These are phyloP conservation scores for Pollachius pollachius DNA, from an alignment of 2,113 vertebrate genomes.

Conservation along the genomic window DNA sequence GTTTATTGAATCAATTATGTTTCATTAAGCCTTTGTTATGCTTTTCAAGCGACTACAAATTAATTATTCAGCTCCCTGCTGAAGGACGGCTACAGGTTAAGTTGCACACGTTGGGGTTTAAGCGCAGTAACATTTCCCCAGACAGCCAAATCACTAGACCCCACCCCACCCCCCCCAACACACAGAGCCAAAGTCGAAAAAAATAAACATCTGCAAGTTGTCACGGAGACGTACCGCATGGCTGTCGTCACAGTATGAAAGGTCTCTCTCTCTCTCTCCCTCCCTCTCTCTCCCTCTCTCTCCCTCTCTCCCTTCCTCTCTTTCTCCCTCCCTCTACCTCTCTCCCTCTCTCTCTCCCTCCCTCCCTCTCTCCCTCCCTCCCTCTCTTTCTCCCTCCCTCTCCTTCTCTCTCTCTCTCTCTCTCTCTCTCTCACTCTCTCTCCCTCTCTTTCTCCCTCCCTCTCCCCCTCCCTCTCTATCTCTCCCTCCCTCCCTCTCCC, in stretches of 20 bases:
- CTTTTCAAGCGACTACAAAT: no score
- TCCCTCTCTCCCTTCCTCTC: conserved; percentile 12
- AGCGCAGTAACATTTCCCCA: no score
- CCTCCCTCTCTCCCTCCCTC: background rate
- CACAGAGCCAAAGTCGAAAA: conserved; percentile 42
- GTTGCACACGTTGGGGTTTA: background rate
- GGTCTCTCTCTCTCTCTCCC: conserved; percentile 52
- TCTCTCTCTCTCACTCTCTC: conserved; percentile 48
- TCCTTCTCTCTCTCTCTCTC: conserved; percentile 20
- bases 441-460: conserved; percentile 54
- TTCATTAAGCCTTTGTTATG: no score
- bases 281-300: conserved; percentile 48
- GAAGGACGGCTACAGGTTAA: background rate
- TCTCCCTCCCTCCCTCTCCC: background rate
- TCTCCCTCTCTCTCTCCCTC: conserved; percentile 46
- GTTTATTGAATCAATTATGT: no score
- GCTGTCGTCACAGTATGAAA: conserved; percentile 38
- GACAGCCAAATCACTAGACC: conserved; percentile 3
- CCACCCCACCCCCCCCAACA: conserved; percentile 30
- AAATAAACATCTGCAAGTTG: conserved; percentile 60
- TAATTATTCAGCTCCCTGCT: background rate
- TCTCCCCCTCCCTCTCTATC: conserved; percentile 50
- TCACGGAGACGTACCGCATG: conserved; percentile 56
- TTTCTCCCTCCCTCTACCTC: conserved; percentile 8
- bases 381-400: conserved; percentile 50